Evolutionary conservation across 1,140 invertebrate species (phyloP).

Genomic region (Branchinecta lindahli): DNA sequence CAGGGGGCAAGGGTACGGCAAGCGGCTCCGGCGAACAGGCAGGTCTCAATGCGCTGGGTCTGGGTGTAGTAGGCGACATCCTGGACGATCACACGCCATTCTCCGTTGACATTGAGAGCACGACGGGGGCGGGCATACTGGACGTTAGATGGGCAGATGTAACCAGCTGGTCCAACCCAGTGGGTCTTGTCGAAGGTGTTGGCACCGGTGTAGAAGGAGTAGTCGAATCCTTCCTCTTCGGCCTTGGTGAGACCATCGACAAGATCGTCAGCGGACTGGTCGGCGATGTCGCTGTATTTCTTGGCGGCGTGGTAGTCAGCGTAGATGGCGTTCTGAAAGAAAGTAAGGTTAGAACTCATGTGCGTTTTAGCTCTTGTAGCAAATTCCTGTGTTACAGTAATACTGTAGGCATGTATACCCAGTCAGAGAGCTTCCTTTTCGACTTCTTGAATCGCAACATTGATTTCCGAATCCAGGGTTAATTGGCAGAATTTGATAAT

Average conservation of each 20-base stretch:
- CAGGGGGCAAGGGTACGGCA: constrained; percentile 24
- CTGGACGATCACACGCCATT: constrained; percentile 24
- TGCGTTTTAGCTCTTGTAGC: background rate
- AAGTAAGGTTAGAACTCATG: background rate
- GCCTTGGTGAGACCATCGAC: constrained; percentile 21
- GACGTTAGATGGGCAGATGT: constrained; percentile 23
- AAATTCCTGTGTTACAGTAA: no score
- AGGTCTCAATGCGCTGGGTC: constrained; percentile 23
- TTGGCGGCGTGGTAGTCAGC: constrained; percentile 23
- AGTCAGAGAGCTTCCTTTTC: no score
- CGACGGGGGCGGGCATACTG: constrained; percentile 22
- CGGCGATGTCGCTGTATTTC: constrained; percentile 24
- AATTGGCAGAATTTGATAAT: no score
- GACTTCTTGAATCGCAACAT: no score
- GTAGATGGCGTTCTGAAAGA: constrained; percentile 20
- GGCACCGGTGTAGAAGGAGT: constrained; percentile 23
- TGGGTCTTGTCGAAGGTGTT: constrained; percentile 18
- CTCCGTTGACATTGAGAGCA: constrained; percentile 23
- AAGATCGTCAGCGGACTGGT: constrained; percentile 25
- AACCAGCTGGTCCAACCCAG: constrained; percentile 21
- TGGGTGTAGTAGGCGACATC: constrained; percentile 23
- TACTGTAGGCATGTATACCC: no score
- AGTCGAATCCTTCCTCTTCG: constrained; percentile 23
- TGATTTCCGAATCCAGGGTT: no score
- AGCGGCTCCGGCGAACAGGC: constrained; percentile 21